Conservation (phyloP, 2,113 vertebrate genomes). For the Neogale vison region DNA sequence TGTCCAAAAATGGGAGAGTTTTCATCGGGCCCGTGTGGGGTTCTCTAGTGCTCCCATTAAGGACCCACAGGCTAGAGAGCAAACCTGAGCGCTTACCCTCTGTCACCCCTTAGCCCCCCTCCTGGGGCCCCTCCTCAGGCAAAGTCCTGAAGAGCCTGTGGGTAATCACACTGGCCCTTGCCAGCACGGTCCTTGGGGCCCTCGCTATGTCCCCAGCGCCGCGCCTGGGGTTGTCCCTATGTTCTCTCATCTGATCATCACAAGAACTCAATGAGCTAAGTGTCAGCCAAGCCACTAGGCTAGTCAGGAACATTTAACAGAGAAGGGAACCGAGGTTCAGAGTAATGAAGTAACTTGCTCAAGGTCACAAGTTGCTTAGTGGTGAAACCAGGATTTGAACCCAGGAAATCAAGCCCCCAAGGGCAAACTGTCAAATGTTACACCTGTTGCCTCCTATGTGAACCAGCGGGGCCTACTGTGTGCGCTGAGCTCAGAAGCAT, state of each 20-base stretch:
- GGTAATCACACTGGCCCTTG: accelerated
- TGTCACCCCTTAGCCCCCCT: neutral
- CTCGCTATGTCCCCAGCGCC: neutral
- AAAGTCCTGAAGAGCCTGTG: neutral
- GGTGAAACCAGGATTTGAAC: neutral
- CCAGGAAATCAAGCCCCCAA: neutral
- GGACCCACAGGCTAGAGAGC: neutral
- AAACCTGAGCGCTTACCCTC: neutral
- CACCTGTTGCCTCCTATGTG: accelerated
- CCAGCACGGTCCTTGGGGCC: neutral
- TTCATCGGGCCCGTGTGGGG: slow-evolving; percentile 64
- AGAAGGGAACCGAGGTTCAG: neutral
- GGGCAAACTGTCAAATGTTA: neutral
- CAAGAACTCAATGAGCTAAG: neutral
- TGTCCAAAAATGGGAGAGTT: slow-evolving; percentile 82
- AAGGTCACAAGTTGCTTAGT: neutral
- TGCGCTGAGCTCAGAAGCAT: accelerated
- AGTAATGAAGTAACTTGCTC: neutral
- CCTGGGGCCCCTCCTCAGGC: neutral
- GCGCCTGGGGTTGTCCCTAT: neutral
- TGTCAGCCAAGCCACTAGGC: neutral
- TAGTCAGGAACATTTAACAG: neutral
- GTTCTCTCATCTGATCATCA: neutral
- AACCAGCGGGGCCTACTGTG: accelerated
- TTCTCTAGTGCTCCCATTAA: neutral